Base-by-base conservation (phyloP, 92 coral and sea anemone genomes). In the Isaurus tuberculatus region DNA sequence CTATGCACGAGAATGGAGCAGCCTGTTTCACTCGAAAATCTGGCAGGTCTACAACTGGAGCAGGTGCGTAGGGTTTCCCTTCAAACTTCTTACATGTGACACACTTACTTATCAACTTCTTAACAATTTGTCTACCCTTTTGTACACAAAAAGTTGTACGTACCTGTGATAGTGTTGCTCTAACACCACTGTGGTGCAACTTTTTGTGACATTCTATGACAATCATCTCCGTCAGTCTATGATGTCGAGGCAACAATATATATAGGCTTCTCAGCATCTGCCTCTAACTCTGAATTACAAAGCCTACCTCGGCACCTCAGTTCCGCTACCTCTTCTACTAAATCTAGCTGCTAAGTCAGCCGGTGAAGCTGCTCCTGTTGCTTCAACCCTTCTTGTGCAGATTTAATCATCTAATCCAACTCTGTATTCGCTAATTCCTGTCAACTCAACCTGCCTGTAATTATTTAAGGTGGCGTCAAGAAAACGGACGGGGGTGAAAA, bases 11-110 rank as follows among this genome's bases (percentile, higher is more conserved):
- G 42, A 36, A 36, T 36, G 42, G 42, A 36, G 42, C 42, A 36
- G 42, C 42, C 42, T 36, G 42, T 8, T 36, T 36, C 42, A 36
- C 42, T 36, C 89, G 23, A 79, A 86, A 71, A 69, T 85, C 42
- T 8, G 42, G 42, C 42, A 36, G 8, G 42, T 29, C 78, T 33
- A 49, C 49, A 16, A 46, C 58, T 2, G 51, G 78, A 19, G 78
- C 48, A 0, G 49, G 28, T 17, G 53, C 58, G 30, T 29, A 31
- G n/a, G n/a, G n/a, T n/a, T n/a, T n/a, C n/a, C n/a, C n/a, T n/a
- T n/a, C n/a, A n/a, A n/a, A n/a, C n/a, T n/a, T n/a, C n/a, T n/a
- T n/a, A n/a, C 75, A 70, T 27, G 55, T 70, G 43, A 27, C 75
- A 28, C 44, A 70, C 75, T 22, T 70, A 34, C 42, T 10, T 9